phyloP scores from a whole-genome alignment of 2,888 invertebrate species.

The Brachycybe producta region DNA sequence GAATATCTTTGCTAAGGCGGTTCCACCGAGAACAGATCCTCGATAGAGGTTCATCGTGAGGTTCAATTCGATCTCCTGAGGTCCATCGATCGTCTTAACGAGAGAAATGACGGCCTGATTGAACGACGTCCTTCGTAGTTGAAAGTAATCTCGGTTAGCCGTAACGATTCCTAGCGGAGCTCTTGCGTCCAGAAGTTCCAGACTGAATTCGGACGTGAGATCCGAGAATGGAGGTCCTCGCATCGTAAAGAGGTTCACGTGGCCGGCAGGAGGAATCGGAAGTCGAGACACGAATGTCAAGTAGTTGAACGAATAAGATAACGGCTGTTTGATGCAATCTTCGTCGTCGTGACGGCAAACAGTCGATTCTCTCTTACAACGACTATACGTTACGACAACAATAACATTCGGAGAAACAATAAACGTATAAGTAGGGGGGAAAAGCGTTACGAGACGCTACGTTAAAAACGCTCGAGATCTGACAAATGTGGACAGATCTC shows the following conservation, averaged over 20 bases:
- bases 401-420: too few species aligned
- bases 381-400: slow-evolving; percentile 43
- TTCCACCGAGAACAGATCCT: slow-evolving; percentile 58
- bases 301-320: slow-evolving; percentile 83
- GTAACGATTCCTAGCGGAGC: slow-evolving; percentile 40
- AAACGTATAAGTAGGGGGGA: too few species aligned
- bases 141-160: slow-evolving; percentile 30
- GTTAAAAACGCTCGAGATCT: slow-evolving; percentile 22
- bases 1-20: slow-evolving; percentile 69
- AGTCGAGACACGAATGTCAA: slow-evolving; percentile 79
- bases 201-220: slow-evolving; percentile 57
- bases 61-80: slow-evolving; percentile 79
- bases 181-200: slow-evolving; percentile 47
- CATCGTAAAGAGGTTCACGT: slow-evolving; percentile 73
- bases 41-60: slow-evolving; percentile 72
- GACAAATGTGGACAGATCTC: background rate
- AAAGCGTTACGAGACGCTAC: background rate
- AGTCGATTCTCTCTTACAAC: slow-evolving; percentile 58
- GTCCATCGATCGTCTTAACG: slow-evolving; percentile 60
- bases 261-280: slow-evolving; percentile 49
- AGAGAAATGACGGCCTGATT: slow-evolving; percentile 66
- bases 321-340: slow-evolving; percentile 63
- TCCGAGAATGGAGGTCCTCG: slow-evolving; percentile 60
- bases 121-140: slow-evolving; percentile 38
- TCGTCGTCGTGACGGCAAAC: slow-evolving; percentile 58